Evolutionary conservation across 2,797 vertebrate genomes (phyloP), one percentile per base, ranked within the genome.

Genomic region (Fistularia tabacaria): DNA sequence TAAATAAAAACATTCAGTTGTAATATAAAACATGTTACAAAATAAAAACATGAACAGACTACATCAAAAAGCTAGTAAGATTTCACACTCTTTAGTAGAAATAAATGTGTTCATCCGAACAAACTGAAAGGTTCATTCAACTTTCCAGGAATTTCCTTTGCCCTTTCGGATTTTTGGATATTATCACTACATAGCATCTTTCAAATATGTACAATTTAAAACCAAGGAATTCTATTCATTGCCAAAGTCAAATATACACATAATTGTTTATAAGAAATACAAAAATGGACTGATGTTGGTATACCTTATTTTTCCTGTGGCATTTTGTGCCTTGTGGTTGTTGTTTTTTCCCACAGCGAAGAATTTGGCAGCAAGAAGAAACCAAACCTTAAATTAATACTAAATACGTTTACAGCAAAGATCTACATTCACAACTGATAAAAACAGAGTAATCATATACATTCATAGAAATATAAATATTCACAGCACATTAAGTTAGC

Each of bases 381-480:
- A 25, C 25, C 25, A 25, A 25, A 25, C 25, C 45, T 64, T 59
- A 64, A 60, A 55, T 64, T 53, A 75, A 75, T 73, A 65, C 50
- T 6, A 61, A 40, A 44, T 9, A 52, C 54, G 66, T 66, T 53
- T 63, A 82, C 75, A 85, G 70, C 56, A 69, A 54, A 55, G 6
- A 54, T 14, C 55, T 76, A 85, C 71, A 80, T 76, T 84, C 64
- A 85, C 46, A 48, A 55, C 64, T 36, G 14, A 74, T 63, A 39
- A 54, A 72, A 67, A 77, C 49, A 57, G 8, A 66, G 45, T 62
- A 9, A 63, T 41, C 3, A 49, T 69, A 80, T 82, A 87, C 77
- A 84, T 87, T 87, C 71, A 73, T 49, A 61, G 49, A 76, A 72
- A 73, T 71, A 82, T 73, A 74, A 82, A 87, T 85, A 82, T 78